phyloP scores from a whole-genome alignment of 2,888 invertebrate species.

The Drepanosiphum platanoidis region DNA sequence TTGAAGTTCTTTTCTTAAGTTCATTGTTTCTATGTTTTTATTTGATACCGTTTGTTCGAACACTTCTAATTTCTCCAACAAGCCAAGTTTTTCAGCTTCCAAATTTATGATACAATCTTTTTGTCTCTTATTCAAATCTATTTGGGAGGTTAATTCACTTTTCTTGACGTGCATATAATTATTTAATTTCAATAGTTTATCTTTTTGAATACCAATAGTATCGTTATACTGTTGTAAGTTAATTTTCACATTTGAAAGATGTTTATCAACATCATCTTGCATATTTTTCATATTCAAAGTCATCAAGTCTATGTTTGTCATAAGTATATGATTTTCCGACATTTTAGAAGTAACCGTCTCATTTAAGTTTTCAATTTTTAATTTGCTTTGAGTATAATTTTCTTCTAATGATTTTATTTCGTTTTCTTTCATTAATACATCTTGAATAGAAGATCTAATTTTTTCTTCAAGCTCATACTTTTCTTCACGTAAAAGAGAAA shows the following conservation, averaged over 20 bases:
- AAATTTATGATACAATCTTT: constrained; percentile 12
- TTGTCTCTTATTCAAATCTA: constrained; percentile 26
- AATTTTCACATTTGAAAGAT: background rate
- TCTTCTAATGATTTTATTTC: constrained; percentile 22
- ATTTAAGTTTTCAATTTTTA: background rate
- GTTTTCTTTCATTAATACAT: constrained; percentile 1
- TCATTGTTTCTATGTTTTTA: background rate
- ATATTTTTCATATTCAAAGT: background rate
- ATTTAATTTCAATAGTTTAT: background rate
- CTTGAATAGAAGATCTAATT: background rate
- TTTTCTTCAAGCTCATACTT: constrained; percentile 23
- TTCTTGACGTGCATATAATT: background rate
- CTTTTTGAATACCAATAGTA: background rate
- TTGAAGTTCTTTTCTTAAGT: background rate
- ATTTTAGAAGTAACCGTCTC: background rate
- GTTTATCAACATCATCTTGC: constrained; percentile 17
- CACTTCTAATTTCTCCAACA: constrained; percentile 6
- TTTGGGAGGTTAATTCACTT: constrained; percentile 1
- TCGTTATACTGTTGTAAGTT: background rate
- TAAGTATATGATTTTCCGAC: constrained; percentile 7
- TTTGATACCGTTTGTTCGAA: background rate
- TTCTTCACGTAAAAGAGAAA: constrained; percentile 26
- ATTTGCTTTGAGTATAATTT: background rate
- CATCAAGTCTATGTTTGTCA: background rate
- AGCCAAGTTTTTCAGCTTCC: constrained; percentile 7